A percentile compares a stretch with the other conserved stretches of the same genome.
phyloP scores from a whole-genome alignment of 2,888 invertebrate species.

The Calephelis perditalis region DNA sequence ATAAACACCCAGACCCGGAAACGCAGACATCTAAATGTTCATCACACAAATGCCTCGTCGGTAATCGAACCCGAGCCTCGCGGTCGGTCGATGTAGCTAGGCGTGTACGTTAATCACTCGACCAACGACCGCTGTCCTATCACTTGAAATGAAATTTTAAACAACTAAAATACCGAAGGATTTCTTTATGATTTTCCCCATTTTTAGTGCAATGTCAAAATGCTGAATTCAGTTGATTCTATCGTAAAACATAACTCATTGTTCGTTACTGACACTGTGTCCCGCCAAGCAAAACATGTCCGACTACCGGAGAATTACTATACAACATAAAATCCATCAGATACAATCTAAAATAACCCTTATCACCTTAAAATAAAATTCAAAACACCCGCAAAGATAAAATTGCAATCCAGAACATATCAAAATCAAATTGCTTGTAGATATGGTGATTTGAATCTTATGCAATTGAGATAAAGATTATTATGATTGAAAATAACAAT shows the following conservation, averaged over 20 bases:
- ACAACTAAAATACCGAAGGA: neutral
- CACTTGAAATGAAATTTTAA: neutral
- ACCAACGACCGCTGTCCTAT: too few relatives aligned
- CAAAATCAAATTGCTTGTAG: slow-evolving; percentile 11
- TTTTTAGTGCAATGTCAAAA: slow-evolving; percentile 19
- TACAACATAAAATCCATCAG: slow-evolving; percentile 13
- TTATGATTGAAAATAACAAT: slow-evolving; percentile 21
- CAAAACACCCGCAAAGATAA: slow-evolving; percentile 16
- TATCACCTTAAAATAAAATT: slow-evolving; percentile 18
- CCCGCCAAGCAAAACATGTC: slow-evolving; percentile 32
- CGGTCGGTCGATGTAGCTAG: too few relatives aligned
- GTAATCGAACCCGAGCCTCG: too few relatives aligned
- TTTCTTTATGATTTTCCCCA: slow-evolving; percentile 14
- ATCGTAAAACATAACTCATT: slow-evolving; percentile 34
- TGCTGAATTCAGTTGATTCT: slow-evolving; percentile 26
- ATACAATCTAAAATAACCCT: slow-evolving; percentile 17
- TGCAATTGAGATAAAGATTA: slow-evolving; percentile 6
- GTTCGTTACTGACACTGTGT: slow-evolving; percentile 34
- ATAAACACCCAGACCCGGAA: too few relatives aligned
- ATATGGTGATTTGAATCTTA: slow-evolving; percentile 20
- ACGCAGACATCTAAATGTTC: too few relatives aligned
- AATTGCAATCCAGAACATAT: slow-evolving; percentile 20
- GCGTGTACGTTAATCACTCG: too few relatives aligned
- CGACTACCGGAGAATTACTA: slow-evolving; percentile 28
- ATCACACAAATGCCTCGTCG: too few relatives aligned